Percentiles rank a stretch among this genome's conserved stretches.
Conservation (phyloP, 2,888 invertebrate species). For the Tryphoninae sp. region DNA sequence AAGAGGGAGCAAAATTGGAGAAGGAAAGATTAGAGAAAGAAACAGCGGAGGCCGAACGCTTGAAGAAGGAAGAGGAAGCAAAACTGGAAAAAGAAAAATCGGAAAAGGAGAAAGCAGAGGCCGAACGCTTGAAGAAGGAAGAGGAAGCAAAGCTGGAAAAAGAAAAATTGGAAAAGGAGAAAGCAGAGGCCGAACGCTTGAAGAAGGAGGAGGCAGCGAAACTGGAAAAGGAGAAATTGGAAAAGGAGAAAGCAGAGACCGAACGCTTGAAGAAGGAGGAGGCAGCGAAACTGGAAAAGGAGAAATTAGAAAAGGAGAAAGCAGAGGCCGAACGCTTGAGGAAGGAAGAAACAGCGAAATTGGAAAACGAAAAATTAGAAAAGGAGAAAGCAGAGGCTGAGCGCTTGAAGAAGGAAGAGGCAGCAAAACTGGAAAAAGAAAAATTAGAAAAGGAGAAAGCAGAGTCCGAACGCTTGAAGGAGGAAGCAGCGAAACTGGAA, state of each 20-base stretch:
- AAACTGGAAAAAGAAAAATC: slow-evolving; percentile 33
- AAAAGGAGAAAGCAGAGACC: slow-evolving; percentile 72
- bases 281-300: slow-evolving; percentile 65
- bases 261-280: slow-evolving; percentile 62
- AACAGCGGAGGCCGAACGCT: slow-evolving; percentile 70
- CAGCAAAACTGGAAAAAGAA: slow-evolving; percentile 26
- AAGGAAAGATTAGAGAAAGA: slow-evolving; percentile 66
- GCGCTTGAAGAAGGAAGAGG: slow-evolving; percentile 68
- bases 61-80: slow-evolving; percentile 58
- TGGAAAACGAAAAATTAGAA: slow-evolving; percentile 35
- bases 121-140: slow-evolving; percentile 59
- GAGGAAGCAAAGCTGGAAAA: slow-evolving; percentile 61
- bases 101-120: slow-evolving; percentile 70
- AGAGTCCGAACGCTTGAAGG: slow-evolving; percentile 76
- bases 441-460: slow-evolving; percentile 72
- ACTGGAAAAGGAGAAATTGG: slow-evolving; percentile 62
- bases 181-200: slow-evolving; percentile 33
- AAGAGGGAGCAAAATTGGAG: slow-evolving; percentile 64
- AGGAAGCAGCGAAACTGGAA: slow-evolving; percentile 66
- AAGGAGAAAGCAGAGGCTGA: slow-evolving; percentile 65
- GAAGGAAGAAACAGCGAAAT: slow-evolving; percentile 44
- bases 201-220: slow-evolving; percentile 65
- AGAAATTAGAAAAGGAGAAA: slow-evolving; percentile 67
- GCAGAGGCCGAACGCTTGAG: slow-evolving; percentile 27
- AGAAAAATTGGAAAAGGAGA: slow-evolving; percentile 77